Conservation (phyloP, 2,888 invertebrate genomes). For the Odontomyia ornata region DNA sequence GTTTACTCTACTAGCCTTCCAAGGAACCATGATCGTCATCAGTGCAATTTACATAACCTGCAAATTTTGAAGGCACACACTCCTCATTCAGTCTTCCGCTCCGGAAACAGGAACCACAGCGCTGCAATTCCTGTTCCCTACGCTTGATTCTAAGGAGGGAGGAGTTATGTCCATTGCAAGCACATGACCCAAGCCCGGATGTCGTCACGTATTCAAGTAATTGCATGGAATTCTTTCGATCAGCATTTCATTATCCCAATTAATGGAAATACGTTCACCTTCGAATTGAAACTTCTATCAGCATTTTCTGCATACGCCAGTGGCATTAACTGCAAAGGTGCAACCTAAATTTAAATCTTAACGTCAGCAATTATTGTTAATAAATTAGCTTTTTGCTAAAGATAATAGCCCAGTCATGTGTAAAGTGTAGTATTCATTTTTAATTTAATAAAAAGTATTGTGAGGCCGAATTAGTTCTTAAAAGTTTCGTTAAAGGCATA, state of each 20-base stretch:
- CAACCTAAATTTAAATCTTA: not conserved
- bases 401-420: no score
- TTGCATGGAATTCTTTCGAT: no score
- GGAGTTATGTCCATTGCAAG: not conserved
- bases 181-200: not conserved
- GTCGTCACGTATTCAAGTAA: not conserved
- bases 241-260: no score
- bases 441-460: no score
- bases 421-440: no score
- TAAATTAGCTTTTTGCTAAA: no score
- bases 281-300: not conserved
- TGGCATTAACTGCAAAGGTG: not conserved
- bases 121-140: constrained; percentile 13
- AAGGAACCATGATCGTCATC: not conserved
- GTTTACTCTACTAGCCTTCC: not conserved
- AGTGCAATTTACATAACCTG: constrained; percentile 8
- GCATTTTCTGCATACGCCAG: constrained; percentile 5
- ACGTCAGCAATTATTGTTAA: no score
- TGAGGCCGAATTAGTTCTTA: no score
- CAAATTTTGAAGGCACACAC: not conserved
- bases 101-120: constrained; percentile 7
- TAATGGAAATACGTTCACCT: not conserved
- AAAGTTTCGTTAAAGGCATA: no score
- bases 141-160: constrained; percentile 22
- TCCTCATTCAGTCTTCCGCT: not conserved